Conservation (phyloP, 2,888 invertebrate species). For the Noctua comes region DNA sequence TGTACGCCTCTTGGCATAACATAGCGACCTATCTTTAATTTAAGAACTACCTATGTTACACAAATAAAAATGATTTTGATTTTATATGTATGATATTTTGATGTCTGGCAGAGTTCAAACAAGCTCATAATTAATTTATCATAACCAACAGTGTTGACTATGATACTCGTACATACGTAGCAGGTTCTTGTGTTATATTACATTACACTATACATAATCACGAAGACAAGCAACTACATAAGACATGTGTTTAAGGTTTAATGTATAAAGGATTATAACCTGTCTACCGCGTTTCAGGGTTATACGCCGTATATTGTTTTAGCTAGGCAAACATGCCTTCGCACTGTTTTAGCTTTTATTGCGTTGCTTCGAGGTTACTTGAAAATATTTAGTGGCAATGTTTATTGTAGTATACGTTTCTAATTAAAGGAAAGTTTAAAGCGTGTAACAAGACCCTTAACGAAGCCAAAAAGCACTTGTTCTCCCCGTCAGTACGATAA, state of each 20-base stretch:
- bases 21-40: too few relatives aligned
- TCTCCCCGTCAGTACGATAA: too few relatives aligned
- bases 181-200: neutral
- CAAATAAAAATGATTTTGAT: too few relatives aligned
- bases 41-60: too few relatives aligned
- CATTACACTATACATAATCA: conserved; percentile 19
- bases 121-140: neutral
- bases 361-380: neutral
- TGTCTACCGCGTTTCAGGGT: neutral
- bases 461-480: too few relatives aligned
- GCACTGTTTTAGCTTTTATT: conserved; percentile 18
- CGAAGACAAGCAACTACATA: conserved; percentile 20
- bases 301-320: conserved; percentile 12
- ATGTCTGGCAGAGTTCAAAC: neutral
- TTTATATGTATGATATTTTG: neutral
- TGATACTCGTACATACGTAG: neutral
- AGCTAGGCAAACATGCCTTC: neutral
- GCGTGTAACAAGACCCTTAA: too few relatives aligned
- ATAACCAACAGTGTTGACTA: neutral
- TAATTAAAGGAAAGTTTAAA: neutral
- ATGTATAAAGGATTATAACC: conserved; percentile 31
- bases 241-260: conserved; percentile 15
- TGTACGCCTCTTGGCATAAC: too few relatives aligned
- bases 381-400: neutral
- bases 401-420: neutral